Evolutionary conservation across 2,888 invertebrate species (phyloP).

Genomic region (Neoitamus cyanurus): DNA sequence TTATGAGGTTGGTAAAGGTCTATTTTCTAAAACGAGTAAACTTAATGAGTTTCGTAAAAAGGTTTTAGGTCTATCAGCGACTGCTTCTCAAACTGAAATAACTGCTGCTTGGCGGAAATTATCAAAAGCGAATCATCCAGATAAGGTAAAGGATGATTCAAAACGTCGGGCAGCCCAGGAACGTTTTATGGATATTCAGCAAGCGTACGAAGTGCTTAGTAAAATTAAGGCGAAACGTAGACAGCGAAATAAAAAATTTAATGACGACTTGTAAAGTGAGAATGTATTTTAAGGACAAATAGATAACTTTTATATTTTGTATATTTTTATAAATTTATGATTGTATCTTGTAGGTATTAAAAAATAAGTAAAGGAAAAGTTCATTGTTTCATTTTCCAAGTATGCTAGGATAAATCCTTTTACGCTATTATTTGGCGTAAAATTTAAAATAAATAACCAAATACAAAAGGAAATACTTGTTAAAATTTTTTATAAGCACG

Average conservation of each 20-base stretch:
- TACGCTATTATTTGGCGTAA: too few species aligned
- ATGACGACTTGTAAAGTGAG: conserved; percentile 63
- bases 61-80: conserved; percentile 81
- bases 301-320: not conserved
- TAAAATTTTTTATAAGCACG: too few species aligned
- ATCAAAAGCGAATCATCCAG: conserved; percentile 90
- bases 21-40: not conserved
- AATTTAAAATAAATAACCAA: too few species aligned
- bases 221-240: conserved; percentile 82
- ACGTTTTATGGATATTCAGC: conserved; percentile 91
- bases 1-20: conserved; percentile 72
- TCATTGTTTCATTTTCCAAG: not conserved
- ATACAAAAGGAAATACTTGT: too few species aligned
- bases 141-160: conserved; percentile 82
- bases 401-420: too few species aligned
- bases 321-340: not conserved
- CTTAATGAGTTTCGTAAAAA: conserved; percentile 58
- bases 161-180: conserved; percentile 80
- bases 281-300: not conserved
- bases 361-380: not conserved
- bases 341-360: not conserved
- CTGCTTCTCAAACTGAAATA: conserved; percentile 87
- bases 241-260: conserved; percentile 78
- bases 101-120: conserved; percentile 83
- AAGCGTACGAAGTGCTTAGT: conserved; percentile 90